Evolutionary conservation across 2,797 vertebrate genomes (phyloP), one percentile per base, ranked within the genome.

Genomic region (Phalloptychus januarius): DNA sequence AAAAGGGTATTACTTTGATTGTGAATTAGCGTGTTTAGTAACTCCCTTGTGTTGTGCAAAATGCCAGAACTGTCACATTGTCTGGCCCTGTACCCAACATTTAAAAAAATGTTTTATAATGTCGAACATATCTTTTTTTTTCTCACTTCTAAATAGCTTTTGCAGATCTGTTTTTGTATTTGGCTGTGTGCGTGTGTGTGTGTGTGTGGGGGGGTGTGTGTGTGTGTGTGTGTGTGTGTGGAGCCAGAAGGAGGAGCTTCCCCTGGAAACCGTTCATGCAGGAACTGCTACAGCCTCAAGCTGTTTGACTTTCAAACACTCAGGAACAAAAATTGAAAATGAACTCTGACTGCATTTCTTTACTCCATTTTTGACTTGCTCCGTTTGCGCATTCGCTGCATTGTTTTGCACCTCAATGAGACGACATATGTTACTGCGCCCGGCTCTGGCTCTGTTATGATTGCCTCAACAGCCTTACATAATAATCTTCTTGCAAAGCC

Each of bases 401-500:
- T 70, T 45, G 67, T 70, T 70, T 70, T 44, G 67, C 67, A 70
- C 67, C 67, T 70, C 67, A 70, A 70, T 70, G 67, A 44, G 67
- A 70, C 40, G n/a, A 70, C 40, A 70, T 44, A 44, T 8, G 12
- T 44, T 42, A 16, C n/a, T 16, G 67, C n/a, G 25, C 25, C 67
- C 40, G 7, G 25, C 13, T 28, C 67, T 23, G 2, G 4, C 40
- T 70, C 67, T 45, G 25, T 28, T n/a, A 44, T 11, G 25, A 70
- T 70, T 70, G 25, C 67, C 25, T 70, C 4, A 20, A 11, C 38
- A 13, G 40, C 36, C 38, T 70, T 28, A 45, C 45, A 25, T 70
- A 70, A 70, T 44, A n/a, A 31, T 70, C n/a, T 1, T 70, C 25
- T 70, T 18, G 38, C 65, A 42, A 38, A 13, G 23, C 38, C 65